Evolutionary conservation across 2,797 vertebrate genomes (phyloP), one percentile per base, ranked within the genome.

Genomic region (Centropyge bicolor): DNA sequence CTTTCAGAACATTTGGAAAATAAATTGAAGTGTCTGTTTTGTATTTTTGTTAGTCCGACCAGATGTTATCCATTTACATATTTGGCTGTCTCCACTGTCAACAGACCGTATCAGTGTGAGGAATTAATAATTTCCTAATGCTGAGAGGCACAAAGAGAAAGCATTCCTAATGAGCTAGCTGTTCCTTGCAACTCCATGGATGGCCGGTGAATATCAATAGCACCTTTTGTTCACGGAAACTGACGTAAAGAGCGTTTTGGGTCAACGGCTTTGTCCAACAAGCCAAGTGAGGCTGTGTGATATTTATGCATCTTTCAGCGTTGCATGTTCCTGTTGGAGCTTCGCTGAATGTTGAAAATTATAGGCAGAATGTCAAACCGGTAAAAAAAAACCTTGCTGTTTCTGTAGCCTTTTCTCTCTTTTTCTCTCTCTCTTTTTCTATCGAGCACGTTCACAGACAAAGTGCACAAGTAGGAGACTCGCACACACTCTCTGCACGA

Each of bases 31-130:
- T 68, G 59, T 74, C 14, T 38, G 40, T 78, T 64, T 77, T 71
- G 38, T 81, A 49, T 76, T 63, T 76, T 78, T 83, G 46, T 70
- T 52, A 24, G 31, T 63, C 54, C 65, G 71, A 54, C 74, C 80
- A 82, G 83, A 80, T 91, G 84, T 87, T 78, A 78, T n/a, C 38
- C 64, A 66, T 89, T 82, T 82, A 36, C 80, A 85, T 86, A 86
- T 87, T 84, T 91, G 82, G 69, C 86, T 66, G 74, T 67, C 74
- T 72, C 43, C 55, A 16, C 72, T 57, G 66, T 84, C 79, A 80
- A 72, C 80, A 80, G 55, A 74, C 73, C 49, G 59, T 70, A 31
- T 80, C 70, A 59, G 52, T 66, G 80, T 56, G 74, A 80, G 64
- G 55, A 80, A 87, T 86, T 76, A 55, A 84, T 87, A 81, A 87